Base-by-base conservation (phyloP, 2,113 vertebrate species). In the Psilopogon haemacephalus region DNA sequence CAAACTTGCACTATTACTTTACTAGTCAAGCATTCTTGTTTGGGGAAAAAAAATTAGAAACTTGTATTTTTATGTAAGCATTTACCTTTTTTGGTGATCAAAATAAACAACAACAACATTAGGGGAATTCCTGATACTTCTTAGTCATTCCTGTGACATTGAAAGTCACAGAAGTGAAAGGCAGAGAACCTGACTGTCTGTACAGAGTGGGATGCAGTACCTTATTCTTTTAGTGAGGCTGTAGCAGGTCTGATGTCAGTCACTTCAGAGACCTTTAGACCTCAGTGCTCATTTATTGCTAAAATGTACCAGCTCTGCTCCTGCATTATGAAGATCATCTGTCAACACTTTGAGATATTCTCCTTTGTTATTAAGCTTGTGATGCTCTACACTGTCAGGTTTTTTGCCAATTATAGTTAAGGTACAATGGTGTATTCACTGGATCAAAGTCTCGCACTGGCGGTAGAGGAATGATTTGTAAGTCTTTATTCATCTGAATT, bases 311-410 rank as follows among this genome's bases (percentile, higher is more conserved):
- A 97, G 98, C 98, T 98, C 98, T 97, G 97, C 98, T 98, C 98
- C 97, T 98, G 98, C 98, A 99, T 99, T 99, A 99, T 99, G 99
- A 99, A 99, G 99, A 99, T 99, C 98, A 98, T 98, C 98, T 99
- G 98, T 99, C 99, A 98, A 98, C 98, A 98, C 98, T 98, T 98
- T 97, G 98, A 98, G 98, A 98, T 98, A 98, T 98, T 98, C 97
- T 98, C 98, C 98, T 99, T 99, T 99, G 98, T 99, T 99, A 99
- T 98, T 98, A 97, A 98, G 98, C 98, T 98, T 98, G 98, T 98
- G 98, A 98, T 98, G 98, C 98, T 98, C 98, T 97, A 98, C 98
- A 98, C 98, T 99, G 99, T 99, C 99, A 99, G 98, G 98, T 98
- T 98, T 98, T 98, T 98, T 98, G 98, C 99, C 99, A 99, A 99